These are phyloP conservation scores for Cryptus armator DNA, from an alignment of 2,888 invertebrate species.

Conservation along the genomic window DNA sequence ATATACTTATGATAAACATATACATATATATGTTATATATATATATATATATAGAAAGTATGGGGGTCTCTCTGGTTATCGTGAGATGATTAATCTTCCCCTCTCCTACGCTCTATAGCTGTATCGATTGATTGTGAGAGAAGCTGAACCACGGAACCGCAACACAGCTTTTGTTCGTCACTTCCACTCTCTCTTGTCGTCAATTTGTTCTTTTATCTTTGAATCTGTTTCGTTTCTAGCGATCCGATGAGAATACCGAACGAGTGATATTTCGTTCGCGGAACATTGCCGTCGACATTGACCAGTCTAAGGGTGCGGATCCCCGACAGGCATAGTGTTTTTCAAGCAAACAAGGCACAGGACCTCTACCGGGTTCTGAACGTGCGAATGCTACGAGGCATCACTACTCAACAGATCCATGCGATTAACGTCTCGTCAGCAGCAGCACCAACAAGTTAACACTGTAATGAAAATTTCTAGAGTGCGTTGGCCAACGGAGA, in stretches of 20 bases:
- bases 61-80: constrained; percentile 51
- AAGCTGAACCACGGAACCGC: constrained; percentile 24
- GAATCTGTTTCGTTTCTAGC: constrained; percentile 62
- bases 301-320: constrained; percentile 53
- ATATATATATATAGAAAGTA: constrained; percentile 46
- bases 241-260: constrained; percentile 61
- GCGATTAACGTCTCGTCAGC: constrained; percentile 82
- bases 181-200: constrained; percentile 28
- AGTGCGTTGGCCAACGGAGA: constrained; percentile 61
- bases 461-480: constrained; percentile 82
- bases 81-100: constrained; percentile 38
- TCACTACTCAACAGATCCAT: constrained; percentile 81
- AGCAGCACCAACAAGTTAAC: constrained; percentile 84
- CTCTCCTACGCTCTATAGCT: constrained; percentile 41
- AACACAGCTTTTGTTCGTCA: constrained; percentile 13
- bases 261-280: constrained; percentile 41
- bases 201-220: constrained; percentile 28
- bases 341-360: constrained; percentile 81
- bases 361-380: constrained; percentile 77
- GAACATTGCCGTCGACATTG: constrained; percentile 50
- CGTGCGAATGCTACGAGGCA: constrained; percentile 81
- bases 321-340: constrained; percentile 61
- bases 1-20: constrained; percentile 35
- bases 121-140: constrained; percentile 51
- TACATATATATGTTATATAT: constrained; percentile 30